A percentile compares a stretch with the other conserved stretches of the same genome.
Conservation (phyloP, 2,113 vertebrate genomes). For the Candoia aspera region DNA sequence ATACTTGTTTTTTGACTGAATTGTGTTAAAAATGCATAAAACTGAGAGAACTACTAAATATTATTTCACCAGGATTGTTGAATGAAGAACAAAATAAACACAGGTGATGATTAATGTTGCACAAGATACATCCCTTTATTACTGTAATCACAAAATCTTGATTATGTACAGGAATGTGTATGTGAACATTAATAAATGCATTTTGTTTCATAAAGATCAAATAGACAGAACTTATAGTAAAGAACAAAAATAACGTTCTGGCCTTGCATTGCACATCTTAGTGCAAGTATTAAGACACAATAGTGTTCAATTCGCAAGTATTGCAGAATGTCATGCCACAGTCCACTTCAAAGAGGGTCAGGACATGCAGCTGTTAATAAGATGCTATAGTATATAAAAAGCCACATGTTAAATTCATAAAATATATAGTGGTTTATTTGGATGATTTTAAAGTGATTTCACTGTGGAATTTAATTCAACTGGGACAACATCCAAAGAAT, state of each 20-base stretch:
- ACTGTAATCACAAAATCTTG: conserved; percentile 82
- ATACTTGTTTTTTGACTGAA: background rate
- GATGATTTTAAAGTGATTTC: conserved; percentile 79
- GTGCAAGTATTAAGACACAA: conserved; percentile 80
- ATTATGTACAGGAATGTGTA: conserved; percentile 88
- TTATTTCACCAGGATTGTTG: background rate
- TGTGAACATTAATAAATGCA: conserved; percentile 80
- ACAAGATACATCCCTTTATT: conserved; percentile 93
- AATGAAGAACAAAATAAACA: conserved; percentile 37
- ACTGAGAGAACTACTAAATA: background rate
- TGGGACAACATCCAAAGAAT: conserved; percentile 67
- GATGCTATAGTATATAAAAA: conserved; percentile 77
- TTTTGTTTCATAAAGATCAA: conserved; percentile 75
- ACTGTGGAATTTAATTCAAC: conserved; percentile 73
- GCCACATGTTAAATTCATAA: conserved; percentile 80
- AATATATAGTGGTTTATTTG: conserved; percentile 87
- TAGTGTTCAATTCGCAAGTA: conserved; percentile 82
- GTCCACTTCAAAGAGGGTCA: conserved; percentile 76
- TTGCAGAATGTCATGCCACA: conserved; percentile 82
- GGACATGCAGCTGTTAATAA: conserved; percentile 80
- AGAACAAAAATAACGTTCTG: conserved; percentile 77
- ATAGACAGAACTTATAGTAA: conserved; percentile 75
- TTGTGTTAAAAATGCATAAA: background rate
- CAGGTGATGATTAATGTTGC: conserved; percentile 66
- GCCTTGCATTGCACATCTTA: conserved; percentile 76